Evolutionary conservation across 2,113 vertebrate genomes (phyloP).

Genomic region (Sminthopsis crassicaudata): DNA sequence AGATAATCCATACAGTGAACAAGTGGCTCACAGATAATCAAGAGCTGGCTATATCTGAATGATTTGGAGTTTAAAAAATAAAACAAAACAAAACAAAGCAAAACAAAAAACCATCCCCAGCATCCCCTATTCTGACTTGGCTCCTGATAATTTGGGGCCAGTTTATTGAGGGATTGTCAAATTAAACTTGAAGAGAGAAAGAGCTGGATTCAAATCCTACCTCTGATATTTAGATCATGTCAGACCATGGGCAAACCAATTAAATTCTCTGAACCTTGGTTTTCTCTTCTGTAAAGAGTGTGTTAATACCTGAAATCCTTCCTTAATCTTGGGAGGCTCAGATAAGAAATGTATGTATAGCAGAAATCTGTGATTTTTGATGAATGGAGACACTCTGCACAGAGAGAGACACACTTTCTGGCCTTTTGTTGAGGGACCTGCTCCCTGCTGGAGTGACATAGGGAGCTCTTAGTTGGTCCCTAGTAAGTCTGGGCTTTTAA

Average conservation of each 20-base stretch:
- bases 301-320: neutral
- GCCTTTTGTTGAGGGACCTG: neutral
- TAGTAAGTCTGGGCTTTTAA: neutral
- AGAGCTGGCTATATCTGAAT: neutral
- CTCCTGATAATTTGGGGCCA: neutral
- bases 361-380: neutral
- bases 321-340: neutral
- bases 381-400: neutral
- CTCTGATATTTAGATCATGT: neutral
- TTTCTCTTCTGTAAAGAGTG: neutral
- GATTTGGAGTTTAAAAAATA: neutral
- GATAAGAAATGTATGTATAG: neutral
- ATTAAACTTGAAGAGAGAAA: neutral
- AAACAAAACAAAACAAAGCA: neutral
- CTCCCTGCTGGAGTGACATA: neutral
- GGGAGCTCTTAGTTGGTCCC: neutral
- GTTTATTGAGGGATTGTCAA: neutral
- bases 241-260: neutral
- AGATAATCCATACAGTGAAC: neutral
- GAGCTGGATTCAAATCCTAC: neutral
- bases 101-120: neutral
- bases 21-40: neutral
- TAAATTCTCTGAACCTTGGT: neutral
- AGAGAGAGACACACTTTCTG: neutral
- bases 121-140: neutral